These are phyloP conservation scores for Neosalanx taihuensis DNA, from an alignment of 2,797 vertebrate genomes.

Conservation along the genomic window DNA sequence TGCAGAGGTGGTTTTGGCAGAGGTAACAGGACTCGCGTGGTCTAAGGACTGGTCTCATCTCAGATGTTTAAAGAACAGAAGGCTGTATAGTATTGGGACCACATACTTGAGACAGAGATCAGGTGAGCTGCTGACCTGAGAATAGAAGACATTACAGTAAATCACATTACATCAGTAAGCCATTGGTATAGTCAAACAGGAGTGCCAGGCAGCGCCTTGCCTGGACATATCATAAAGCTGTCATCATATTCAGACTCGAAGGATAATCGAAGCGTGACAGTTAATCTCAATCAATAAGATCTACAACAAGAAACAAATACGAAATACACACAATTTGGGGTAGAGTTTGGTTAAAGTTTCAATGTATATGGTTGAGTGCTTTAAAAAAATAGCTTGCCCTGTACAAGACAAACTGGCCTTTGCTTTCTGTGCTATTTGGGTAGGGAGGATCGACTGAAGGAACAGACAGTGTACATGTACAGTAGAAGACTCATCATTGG, in stretches of 20 bases:
- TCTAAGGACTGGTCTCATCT: constrained; percentile 64
- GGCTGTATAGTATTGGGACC: constrained; percentile 47
- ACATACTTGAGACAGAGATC: constrained; percentile 80
- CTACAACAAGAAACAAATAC: constrained; percentile 76
- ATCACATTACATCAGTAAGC: constrained; percentile 96
- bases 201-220: constrained; percentile 70
- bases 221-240: constrained; percentile 72
- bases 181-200: constrained; percentile 87
- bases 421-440: constrained; percentile 90
- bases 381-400: constrained; percentile 72
- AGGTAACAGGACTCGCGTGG: constrained; percentile 71
- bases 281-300: constrained; percentile 70
- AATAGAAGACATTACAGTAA: constrained; percentile 99
- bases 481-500: constrained; percentile 76
- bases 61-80: constrained; percentile 65
- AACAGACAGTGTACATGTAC: constrained; percentile 71
- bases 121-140: constrained; percentile 98
- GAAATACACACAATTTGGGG: constrained; percentile 77
- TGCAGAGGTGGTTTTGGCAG: constrained; percentile 87
- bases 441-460: constrained; percentile 72
- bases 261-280: constrained; percentile 76
- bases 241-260: constrained; percentile 71
- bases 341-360: constrained; percentile 76
- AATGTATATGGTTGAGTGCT: constrained; percentile 76
- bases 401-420: constrained; percentile 83